Percentiles rank a stretch among this genome's conserved stretches.
These are phyloP conservation scores for Pyxicephalus adspersus DNA, from an alignment of 2,113 vertebrate genomes.

Conservation along the genomic window DNA sequence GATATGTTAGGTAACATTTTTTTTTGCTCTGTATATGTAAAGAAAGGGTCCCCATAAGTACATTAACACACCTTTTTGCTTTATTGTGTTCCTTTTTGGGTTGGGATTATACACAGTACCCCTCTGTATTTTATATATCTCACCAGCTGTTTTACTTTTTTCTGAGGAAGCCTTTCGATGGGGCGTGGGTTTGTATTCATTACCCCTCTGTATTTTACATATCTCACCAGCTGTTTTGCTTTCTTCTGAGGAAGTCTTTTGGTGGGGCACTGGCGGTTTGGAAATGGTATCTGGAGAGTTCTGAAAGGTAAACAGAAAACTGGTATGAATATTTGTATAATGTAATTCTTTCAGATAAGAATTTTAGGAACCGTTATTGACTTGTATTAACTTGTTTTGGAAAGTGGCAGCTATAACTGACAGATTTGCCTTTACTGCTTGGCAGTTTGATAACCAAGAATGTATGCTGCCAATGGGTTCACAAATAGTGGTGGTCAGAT, in stretches of 20 bases:
- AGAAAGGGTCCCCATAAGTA: too few relatives aligned
- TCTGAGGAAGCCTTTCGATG: background rate
- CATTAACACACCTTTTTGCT: slow-evolving; percentile 3
- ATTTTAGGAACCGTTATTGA: too few relatives aligned
- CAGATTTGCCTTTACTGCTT: too few relatives aligned
- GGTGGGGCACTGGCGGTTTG: too few relatives aligned
- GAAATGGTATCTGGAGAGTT: background rate
- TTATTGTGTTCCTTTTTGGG: background rate
- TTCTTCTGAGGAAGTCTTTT: background rate
- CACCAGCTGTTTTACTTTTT: background rate
- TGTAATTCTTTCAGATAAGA: too few relatives aligned
- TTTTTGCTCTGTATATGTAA: too few relatives aligned
- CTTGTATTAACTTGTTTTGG: too few relatives aligned
- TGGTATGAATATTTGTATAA: background rate
- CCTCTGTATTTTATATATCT: background rate
- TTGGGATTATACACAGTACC: background rate
- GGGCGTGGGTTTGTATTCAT: background rate
- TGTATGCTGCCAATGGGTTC: too few relatives aligned
- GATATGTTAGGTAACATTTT: background rate
- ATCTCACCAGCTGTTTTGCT: background rate
- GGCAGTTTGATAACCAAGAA: too few relatives aligned
- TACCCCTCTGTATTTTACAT: background rate
- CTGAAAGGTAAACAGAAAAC: background rate
- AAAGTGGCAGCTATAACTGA: too few relatives aligned
- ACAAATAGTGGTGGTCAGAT: too few relatives aligned